Base-by-base conservation (phyloP, 35 echinoderm and acorn worm species). In the Stichopus chloronotus region DNA sequence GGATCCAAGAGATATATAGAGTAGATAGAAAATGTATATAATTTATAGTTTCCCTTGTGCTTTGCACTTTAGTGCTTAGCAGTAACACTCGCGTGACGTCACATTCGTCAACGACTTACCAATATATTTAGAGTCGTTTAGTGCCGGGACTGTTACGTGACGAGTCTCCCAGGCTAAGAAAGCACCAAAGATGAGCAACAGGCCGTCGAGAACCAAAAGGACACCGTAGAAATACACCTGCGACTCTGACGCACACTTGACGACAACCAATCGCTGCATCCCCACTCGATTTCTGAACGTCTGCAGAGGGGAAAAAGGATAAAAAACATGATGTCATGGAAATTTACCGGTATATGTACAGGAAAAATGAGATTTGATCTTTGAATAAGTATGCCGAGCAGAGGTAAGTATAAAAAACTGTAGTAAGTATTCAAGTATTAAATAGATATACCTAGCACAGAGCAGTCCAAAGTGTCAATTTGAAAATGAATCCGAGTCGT, bases 51-150 rank as follows among this genome's bases (percentile, higher is more conserved):
- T 43, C 30, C 30, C 30, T 0, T 43, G 30, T 43, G 30, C 30
- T 43, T 43, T 3, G 30, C 30, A 43, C 30, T 43, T 43, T 43
- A 43, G 30, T 43, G 30, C 30, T 43, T 43, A 0, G 30, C 1
- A 43, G 3, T 43, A 43, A 0, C 30, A 43, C 30, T 43, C 30
- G 30, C 30, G 30, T 43, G 30, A 43, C 30, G 30, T 43, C 30
- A 43, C 30, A 43, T 43, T 43, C 30, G 30, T 43, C 30, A 43
- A 43, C 30, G 30, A 43, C 90, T 88, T 90, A 98, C 96, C 96
- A 6, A 98, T 98, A 59, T 95, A 95, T 58, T 98, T 98, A 52
- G 96, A 98, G 87, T 98, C 96, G 61, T 98, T 98, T 8, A 98
- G 76, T 19, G 96, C 96, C 20, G 94, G 94, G 5, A 98, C 92